A percentile compares a stretch with the other conserved stretches of the same genome.
These are phyloP conservation scores for Hipposideros larvatus DNA, from an alignment of 2,797 vertebrate species.

Conservation along the genomic window DNA sequence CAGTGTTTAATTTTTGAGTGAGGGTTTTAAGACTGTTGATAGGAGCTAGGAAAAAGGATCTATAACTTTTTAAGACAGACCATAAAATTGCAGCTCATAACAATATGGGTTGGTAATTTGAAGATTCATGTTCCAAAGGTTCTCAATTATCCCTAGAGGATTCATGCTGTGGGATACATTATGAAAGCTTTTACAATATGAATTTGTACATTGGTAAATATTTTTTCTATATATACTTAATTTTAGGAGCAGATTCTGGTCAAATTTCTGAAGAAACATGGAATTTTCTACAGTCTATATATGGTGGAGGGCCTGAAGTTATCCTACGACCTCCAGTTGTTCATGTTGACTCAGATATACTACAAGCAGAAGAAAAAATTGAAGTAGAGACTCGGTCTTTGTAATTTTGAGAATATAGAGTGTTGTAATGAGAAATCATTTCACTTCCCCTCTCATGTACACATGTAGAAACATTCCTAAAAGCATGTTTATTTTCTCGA, in stretches of 20 bases:
- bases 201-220: constrained; percentile 41
- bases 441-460: constrained; percentile 86
- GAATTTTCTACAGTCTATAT: constrained; percentile 98
- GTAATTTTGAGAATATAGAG: constrained; percentile 86
- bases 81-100: neutral
- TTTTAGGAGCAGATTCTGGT: constrained; percentile 97
- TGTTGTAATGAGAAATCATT: constrained; percentile 86
- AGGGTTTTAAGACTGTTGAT: constrained; percentile 37
- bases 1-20: constrained; percentile 29
- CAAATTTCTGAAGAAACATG: constrained; percentile 99
- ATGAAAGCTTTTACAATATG: constrained; percentile 38
- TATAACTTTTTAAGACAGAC: constrained; percentile 2
- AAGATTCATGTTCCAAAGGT: constrained; percentile 12
- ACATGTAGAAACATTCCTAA: constrained; percentile 89
- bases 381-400: constrained; percentile 96
- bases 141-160: neutral
- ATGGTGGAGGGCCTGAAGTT: constrained; percentile 96
- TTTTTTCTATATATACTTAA: constrained; percentile 55
- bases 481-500: constrained; percentile 84
- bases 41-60: neutral
- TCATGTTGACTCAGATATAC: constrained; percentile 91
- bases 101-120: neutral
- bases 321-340: constrained; percentile 94
- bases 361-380: constrained; percentile 97
- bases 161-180: neutral